Conservation (phyloP, 2,888 invertebrate species). For the Hololepta plana region DNA sequence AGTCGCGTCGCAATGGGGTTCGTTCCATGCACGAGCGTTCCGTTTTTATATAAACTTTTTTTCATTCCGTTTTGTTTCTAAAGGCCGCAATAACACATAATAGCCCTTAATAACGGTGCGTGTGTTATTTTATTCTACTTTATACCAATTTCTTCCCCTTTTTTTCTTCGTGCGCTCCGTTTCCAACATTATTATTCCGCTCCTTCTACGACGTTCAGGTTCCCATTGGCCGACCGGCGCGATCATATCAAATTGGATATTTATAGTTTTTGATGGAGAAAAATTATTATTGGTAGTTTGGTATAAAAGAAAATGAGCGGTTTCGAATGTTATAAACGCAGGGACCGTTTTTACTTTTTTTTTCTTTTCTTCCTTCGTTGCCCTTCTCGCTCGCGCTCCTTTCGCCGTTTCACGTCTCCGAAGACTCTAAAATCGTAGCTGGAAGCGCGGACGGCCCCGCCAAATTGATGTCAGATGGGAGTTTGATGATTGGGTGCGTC, state of each 20-base stretch:
- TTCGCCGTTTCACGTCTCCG: too few species aligned
- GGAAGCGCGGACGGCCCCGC: constrained; percentile 16
- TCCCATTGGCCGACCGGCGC: constrained; percentile 23
- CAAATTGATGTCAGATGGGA: constrained; percentile 25
- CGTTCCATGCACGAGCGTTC: not conserved
- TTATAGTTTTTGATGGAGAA: constrained; percentile 28
- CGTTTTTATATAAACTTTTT: too few species aligned
- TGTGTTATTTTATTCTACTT: too few species aligned
- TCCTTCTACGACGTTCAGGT: too few species aligned
- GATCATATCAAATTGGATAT: constrained; percentile 29
- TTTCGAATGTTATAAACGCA: too few species aligned
- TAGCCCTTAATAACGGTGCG: constrained; percentile 29
- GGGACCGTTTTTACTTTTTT: too few species aligned
- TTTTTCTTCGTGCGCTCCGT: too few species aligned
- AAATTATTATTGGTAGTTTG: constrained; percentile 29
- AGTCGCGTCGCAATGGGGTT: constrained; percentile 20
- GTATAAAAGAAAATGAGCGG: constrained; percentile 22
- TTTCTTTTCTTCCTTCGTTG: too few species aligned
- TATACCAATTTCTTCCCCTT: too few species aligned
- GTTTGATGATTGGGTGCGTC: constrained; percentile 25
- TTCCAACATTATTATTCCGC: too few species aligned
- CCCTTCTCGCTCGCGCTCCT: too few species aligned
- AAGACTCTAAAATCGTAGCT: constrained; percentile 25
- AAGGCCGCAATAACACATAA: constrained; percentile 30
- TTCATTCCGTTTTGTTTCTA: too few species aligned